Conservation (phyloP, 2,113 vertebrate genomes). For the Pteropus alecto region DNA sequence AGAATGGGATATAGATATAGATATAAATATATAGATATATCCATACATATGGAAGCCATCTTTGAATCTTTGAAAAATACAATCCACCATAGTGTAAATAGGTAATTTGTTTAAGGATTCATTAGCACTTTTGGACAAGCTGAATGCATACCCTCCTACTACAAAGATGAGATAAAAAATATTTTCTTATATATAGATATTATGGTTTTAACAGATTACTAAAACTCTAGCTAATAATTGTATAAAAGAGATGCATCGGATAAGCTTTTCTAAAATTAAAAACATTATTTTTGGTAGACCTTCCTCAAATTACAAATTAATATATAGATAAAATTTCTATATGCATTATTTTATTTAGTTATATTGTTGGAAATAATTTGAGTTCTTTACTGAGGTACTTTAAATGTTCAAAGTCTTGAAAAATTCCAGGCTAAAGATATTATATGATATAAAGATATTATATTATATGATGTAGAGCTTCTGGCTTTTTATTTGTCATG, state of each 20-base stretch:
- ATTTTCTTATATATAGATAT: neutral
- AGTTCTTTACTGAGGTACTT: neutral
- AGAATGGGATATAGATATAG: neutral
- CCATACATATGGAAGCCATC: neutral
- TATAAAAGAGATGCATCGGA: neutral
- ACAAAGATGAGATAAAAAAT: neutral
- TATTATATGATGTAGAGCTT: neutral
- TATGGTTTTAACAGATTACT: neutral
- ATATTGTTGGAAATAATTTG: neutral
- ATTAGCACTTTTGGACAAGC: neutral
- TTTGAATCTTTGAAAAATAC: neutral
- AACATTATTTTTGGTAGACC: neutral
- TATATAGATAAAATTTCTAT: neutral
- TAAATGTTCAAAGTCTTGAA: neutral
- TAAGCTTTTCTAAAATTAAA: neutral
- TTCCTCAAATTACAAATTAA: conserved; percentile 2
- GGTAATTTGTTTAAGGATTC: neutral
- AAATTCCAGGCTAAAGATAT: neutral
- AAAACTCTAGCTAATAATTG: neutral
- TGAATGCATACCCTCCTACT: neutral
- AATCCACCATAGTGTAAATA: neutral
- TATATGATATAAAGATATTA: neutral
- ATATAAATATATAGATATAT: neutral
- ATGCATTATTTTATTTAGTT: neutral
- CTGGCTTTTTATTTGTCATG: neutral